Base-by-base conservation (phyloP, 2,888 invertebrate species). In the Athalia circularis region DNA sequence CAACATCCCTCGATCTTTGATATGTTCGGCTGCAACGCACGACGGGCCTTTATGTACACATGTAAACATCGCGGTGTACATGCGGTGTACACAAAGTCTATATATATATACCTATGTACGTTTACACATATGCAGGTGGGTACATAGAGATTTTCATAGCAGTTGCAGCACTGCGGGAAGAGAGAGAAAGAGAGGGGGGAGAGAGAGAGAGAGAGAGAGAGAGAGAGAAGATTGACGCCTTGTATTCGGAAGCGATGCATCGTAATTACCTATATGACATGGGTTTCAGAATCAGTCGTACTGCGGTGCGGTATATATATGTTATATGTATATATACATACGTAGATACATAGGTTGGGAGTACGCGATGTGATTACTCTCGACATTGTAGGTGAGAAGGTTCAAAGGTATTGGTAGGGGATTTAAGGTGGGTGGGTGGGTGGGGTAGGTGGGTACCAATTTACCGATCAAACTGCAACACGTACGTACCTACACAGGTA, bases 191-290 rank as follows among this genome's bases (percentile, higher is more conserved):
- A 11, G 54, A 9, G n/a, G 29, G 2, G 29, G 2, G 29, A 29
- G 29, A 29, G 29, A 11, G 54, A 54, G 54, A 11, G 54, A 9
- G 29, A 29, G 29, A 29, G 29, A 29, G 29, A 29, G 29, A 11
- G 54, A 54, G 54, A 11, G 54, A 9, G n/a, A 11, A n/a, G 9
- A 54, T 54, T 9, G 9, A 54, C n/a, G 7, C 3, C 70, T 70
- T 70, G 70, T 70, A 54, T 54, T 70, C 13, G 54, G 43, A n/a
- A 43, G 54, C 43, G 70, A 70, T 70, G 57, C 70, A 57, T 54
- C 70, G 70, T 70, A 70, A 70, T 70, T 70, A 70, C 70, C 54
- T 54, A 29, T 29, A 7, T 57, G 70, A 70, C 45, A 54, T 70
- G 57, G 54, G 54, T 54, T 67, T 70, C 70, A 54, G 54, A 70